phyloP scores from a whole-genome alignment of 2,113 vertebrate species.

The Nycticryphes semicollaris region DNA sequence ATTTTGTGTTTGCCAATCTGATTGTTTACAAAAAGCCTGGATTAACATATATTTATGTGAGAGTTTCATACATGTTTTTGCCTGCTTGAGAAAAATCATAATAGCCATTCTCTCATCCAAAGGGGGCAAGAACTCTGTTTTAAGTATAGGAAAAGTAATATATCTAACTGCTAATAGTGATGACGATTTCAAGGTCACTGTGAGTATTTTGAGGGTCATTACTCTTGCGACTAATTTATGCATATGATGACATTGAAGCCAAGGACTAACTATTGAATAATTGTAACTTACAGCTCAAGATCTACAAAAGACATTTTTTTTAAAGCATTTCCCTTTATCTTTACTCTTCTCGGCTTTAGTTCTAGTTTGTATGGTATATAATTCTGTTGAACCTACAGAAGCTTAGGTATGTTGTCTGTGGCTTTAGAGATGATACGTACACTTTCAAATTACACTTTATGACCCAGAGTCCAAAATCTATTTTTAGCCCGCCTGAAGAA shows the following conservation, averaged over 20 bases:
- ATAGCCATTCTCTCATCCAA: background rate
- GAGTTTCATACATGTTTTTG: background rate
- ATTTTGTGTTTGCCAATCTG: background rate
- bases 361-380: background rate
- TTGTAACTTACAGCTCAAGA: background rate
- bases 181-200: background rate
- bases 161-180: background rate
- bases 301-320: background rate
- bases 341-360: background rate
- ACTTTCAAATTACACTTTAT: background rate
- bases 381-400: background rate
- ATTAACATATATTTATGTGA: background rate
- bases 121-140: background rate
- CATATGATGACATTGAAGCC: background rate
- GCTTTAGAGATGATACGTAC: background rate
- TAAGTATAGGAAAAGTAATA: background rate
- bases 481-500: background rate
- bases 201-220: background rate
- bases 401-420: background rate
- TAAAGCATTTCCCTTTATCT: background rate
- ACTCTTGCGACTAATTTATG: background rate
- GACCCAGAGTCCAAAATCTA: background rate
- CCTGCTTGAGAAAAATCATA: background rate
- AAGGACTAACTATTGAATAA: background rate
- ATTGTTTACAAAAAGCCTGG: background rate